Base-by-base conservation (phyloP, 2,113 vertebrate species). In the Salvator merianae region DNA sequence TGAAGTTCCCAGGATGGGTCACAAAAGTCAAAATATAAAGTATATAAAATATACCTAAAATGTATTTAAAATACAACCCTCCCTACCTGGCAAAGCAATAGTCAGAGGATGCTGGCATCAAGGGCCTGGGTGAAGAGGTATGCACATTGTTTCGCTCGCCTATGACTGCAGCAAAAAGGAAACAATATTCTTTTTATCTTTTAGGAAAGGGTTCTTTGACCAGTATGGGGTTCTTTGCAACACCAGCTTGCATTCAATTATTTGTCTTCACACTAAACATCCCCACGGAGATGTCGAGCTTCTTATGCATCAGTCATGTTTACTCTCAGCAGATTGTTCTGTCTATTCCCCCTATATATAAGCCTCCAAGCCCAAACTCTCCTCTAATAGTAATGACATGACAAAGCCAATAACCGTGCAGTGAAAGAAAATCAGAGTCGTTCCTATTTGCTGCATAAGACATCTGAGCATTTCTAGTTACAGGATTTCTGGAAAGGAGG, bases 391-490 rank as follows among this genome's bases (percentile, higher is more conserved):
- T 88, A 93, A 90, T 90, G 90, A 88, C 83, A 93, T 92, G 90
- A 91, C 92, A 94, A 93, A 93, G 85, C 91, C 88, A 92, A 92
- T 95, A 93, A 93, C 83, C 32, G 69, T 82, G 53, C 86, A 91
- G 84, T 87, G 88, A 87, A 18, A 87, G 40, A 91, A 68, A 92
- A 90, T 82, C 78, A 86, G 77, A 88, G 91, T 87, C 78, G 87
- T 92, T 92, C 47, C 43, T 89, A 13, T 86, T 91, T 90, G 80
- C 84, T 92, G 93, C 83, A 12, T 77, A 88, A 89, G 50, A 87
- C 70, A 71, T 79, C 88, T 82, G 89, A 90, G 76, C 38, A 73
- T 7, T 72, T 93, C 73, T 20, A n/a, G 36, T 86, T 92, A 87
- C 88, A 87, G 86, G 89, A 85, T 87, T 88, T 73, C 77, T 90